Conservation (phyloP, 2,888 invertebrate genomes). For the Rhingia rostrata region DNA sequence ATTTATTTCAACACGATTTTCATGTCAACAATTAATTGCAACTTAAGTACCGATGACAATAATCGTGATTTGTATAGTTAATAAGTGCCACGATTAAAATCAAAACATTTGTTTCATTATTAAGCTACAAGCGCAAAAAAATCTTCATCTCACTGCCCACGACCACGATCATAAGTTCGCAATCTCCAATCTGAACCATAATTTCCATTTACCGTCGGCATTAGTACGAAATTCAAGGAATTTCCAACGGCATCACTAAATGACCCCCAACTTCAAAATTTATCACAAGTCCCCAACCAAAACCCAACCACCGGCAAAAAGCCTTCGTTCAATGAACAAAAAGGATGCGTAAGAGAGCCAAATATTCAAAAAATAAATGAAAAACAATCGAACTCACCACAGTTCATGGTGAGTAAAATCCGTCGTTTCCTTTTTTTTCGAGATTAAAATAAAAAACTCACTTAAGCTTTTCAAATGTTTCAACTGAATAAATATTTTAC, state of each 20-base stretch:
- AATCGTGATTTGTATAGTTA: too few relatives aligned
- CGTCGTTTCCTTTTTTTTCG: not conserved
- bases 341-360: constrained; percentile 63
- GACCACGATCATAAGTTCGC: not conserved
- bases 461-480: not conserved
- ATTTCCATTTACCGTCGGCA: constrained; percentile 40
- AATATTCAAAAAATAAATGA: not conserved
- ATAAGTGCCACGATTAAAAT: too few relatives aligned
- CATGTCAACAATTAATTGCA: too few relatives aligned
- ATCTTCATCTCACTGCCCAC: not conserved
- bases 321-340: not conserved
- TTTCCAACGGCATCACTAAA: constrained; percentile 55
- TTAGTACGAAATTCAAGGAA: constrained; percentile 7
- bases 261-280: constrained; percentile 28
- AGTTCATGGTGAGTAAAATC: constrained; percentile 38
- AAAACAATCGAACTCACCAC: constrained; percentile 51
- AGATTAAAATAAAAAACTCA: constrained; percentile 7
- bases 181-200: not conserved
- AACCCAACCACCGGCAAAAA: constrained; percentile 4
- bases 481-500: constrained; percentile 32
- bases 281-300: not conserved
- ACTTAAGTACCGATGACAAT: too few relatives aligned
- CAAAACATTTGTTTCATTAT: too few relatives aligned
- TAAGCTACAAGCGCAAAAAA: too few relatives aligned
- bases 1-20: too few relatives aligned